Base-by-base conservation (phyloP, 2,888 invertebrate species). In the Macrostomum cliftonense region DNA sequence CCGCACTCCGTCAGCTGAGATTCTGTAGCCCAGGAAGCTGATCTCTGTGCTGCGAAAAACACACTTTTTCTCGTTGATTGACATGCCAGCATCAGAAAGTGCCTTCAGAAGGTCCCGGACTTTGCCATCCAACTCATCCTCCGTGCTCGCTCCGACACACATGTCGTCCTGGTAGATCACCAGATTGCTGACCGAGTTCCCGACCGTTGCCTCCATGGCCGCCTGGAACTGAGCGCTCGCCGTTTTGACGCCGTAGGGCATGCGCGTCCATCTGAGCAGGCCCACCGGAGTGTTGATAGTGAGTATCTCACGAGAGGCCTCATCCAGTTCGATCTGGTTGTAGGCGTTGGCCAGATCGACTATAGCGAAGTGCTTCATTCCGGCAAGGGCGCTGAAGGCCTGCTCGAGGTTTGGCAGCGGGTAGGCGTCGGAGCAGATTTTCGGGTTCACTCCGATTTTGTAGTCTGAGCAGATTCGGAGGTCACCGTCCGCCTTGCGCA, bases 91-190 rank as follows among this genome's bases (percentile, higher is more conserved):
- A 47, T 47, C 47, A 20, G n/a, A 19, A 16, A 47, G 42, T 13
- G 20, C 47, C 12, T 14, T 17, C 45, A 47, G 40, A 4, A 47
- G 17, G 17, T 47, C 20, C 19, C 14, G 14, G n/a, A 47, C 47
- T 17, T 42, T 39, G 17, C 19, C 11, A 12, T 47, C 20, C 47
- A 47, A 47, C 12, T 47, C 47, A 12, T 16, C 16, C 48, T 5
- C 47, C 12, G 16, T 47, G 19, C 5, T 48, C 4, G 48, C 47
- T 46, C n/a, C 47, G 12, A 47, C 20, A 46, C 16, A 46, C 21
- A 47, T 48, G 48, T 47, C 48, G 20, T 46, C 47, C 14, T 47
- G 47, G 48, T 48, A 47, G 28, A 47, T 47, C 16, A 47, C 28
- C n/a, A 14, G 17, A 49, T 47, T 47, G n/a, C n/a, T 14, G n/a